phyloP scores from a whole-genome alignment of 2,888 invertebrate genomes.

The Drosophila borealis region DNA sequence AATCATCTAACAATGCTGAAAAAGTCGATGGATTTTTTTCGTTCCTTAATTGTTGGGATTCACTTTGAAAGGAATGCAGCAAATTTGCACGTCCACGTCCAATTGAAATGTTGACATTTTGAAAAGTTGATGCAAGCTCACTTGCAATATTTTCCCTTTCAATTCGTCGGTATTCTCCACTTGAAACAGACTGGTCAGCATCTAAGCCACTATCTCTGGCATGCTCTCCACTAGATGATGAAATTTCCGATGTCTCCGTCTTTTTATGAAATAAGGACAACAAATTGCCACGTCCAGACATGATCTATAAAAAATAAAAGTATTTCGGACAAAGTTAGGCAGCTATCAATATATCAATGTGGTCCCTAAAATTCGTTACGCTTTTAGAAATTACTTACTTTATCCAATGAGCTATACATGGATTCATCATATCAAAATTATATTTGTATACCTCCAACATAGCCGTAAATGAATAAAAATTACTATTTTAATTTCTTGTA shows the following conservation, averaged over 20 bases:
- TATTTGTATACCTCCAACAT: no score
- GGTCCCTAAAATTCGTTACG: no score
- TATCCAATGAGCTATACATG: no score
- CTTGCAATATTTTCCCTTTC: constrained; percentile 2
- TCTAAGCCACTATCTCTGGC: constrained; percentile 56
- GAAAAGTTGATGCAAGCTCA: constrained; percentile 34
- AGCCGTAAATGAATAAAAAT: no score
- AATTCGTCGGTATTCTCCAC: constrained; percentile 20
- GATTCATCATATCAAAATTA: no score
- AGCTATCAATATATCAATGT: background rate
- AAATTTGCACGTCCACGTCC: constrained; percentile 65
- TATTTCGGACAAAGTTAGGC: background rate
- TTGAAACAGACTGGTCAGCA: constrained; percentile 32
- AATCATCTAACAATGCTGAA: background rate
- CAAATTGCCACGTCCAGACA: constrained; percentile 63
- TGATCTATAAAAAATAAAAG: constrained; percentile 40
- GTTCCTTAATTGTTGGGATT: background rate
- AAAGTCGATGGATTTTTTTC: no score
- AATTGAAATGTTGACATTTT: constrained; percentile 37
- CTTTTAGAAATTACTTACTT: no score
- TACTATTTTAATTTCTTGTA: no score
- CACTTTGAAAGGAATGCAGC: constrained; percentile 31
- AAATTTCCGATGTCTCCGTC: constrained; percentile 12
- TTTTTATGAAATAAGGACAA: constrained; percentile 50
- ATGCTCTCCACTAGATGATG: constrained; percentile 30